Evolutionary conservation across 2,113 vertebrate genomes (phyloP).

Genomic region (Rhineura floridana): DNA sequence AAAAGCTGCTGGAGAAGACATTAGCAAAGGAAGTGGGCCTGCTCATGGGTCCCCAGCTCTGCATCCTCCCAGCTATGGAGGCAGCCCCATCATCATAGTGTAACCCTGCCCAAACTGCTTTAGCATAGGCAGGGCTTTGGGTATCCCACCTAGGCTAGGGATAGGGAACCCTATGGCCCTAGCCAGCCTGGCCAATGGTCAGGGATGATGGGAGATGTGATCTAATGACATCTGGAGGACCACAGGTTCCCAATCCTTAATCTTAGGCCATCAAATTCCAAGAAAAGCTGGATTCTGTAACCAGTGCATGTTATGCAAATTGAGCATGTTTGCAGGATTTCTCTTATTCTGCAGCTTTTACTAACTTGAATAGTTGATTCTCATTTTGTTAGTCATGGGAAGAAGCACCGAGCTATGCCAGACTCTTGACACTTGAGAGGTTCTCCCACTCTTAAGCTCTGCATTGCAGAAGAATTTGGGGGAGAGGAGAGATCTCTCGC

Average conservation of each 20-base stretch:
- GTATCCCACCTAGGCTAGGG: not conserved
- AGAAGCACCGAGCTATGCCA: not conserved
- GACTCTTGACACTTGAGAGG: not conserved
- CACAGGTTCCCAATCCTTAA: too few relatives aligned
- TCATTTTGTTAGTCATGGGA: not conserved
- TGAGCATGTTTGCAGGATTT: not conserved
- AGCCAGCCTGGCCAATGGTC: too few relatives aligned
- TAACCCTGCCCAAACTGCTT: too few relatives aligned
- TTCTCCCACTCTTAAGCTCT: not conserved
- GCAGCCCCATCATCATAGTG: not conserved
- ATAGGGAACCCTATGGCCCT: not conserved
- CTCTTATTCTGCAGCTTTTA: not conserved
- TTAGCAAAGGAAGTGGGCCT: not conserved
- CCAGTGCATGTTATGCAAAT: not conserved
- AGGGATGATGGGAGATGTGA: too few relatives aligned
- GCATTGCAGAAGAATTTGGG: not conserved
- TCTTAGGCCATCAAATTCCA: not conserved
- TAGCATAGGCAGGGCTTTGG: not conserved
- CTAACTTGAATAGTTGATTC: not conserved
- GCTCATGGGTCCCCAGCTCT: not conserved
- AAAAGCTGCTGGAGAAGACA: not conserved
- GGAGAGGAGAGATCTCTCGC: not conserved
- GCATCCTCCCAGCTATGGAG: not conserved
- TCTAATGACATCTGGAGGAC: too few relatives aligned
- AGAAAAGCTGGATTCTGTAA: not conserved